Evolutionary conservation across 2,113 vertebrate genomes (phyloP).

Genomic region (Epinephelus cyanopodus): DNA sequence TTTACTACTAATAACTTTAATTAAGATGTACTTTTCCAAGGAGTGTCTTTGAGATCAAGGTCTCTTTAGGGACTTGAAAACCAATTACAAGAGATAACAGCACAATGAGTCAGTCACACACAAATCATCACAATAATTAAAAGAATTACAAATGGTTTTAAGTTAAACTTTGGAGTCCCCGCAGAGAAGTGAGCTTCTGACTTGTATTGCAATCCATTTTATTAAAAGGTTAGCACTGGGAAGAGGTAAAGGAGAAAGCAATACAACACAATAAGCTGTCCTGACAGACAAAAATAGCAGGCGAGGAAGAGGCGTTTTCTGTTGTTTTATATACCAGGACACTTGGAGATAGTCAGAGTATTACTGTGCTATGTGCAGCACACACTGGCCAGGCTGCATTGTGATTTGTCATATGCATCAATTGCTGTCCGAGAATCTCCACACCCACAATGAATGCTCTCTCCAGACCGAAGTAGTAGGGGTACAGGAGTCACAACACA

Average conservation of each 20-base stretch:
- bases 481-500: too few species aligned
- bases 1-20: background rate
- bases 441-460: too few species aligned
- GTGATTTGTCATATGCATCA: too few species aligned
- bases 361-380: too few species aligned
- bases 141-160: background rate
- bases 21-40: background rate
- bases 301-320: background rate
- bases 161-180: too few species aligned
- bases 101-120: background rate
- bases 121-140: background rate
- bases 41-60: background rate
- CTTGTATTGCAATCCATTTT: background rate
- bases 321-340: background rate
- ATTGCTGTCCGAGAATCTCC: too few species aligned
- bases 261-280: background rate
- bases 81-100: background rate
- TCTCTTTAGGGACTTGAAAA: too few species aligned
- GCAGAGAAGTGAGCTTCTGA: background rate
- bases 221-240: background rate
- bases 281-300: background rate
- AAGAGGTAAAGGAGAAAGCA: background rate
- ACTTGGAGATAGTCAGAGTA: too few species aligned
- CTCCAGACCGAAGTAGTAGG: too few species aligned
- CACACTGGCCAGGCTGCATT: too few species aligned